Percentiles rank a stretch among this genome's conserved stretches.
Evolutionary conservation across 2,888 invertebrate species (phyloP).

Genomic region (Odontomyia ornata): DNA sequence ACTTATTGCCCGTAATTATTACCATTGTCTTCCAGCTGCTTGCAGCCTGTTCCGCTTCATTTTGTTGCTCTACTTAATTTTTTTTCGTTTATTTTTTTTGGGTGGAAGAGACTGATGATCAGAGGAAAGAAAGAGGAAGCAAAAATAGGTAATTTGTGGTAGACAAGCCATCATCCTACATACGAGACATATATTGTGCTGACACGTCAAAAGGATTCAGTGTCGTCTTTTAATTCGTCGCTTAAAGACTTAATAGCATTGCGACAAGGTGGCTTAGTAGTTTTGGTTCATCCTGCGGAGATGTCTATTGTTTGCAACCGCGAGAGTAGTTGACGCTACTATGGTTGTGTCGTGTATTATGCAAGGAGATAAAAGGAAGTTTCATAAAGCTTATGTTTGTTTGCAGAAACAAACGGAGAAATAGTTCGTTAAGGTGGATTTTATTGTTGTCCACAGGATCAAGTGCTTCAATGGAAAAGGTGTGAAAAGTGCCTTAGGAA

Average conservation of each 20-base stretch:
- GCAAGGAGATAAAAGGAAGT: background rate
- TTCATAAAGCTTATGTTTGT: background rate
- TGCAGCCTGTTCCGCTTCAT: conserved; percentile 1
- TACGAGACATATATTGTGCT: conserved; percentile 31
- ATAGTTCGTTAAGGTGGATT: background rate
- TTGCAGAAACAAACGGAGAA: background rate
- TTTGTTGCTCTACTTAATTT: background rate
- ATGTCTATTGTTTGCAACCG: background rate
- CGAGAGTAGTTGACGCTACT: background rate
- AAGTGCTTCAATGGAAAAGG: too few species aligned
- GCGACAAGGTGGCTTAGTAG: background rate
- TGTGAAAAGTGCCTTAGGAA: too few species aligned
- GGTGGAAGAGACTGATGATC: background rate
- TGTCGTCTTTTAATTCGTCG: conserved; percentile 34
- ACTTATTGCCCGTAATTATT: conserved; percentile 15
- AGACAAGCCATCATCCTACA: background rate
- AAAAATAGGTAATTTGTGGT: conserved; percentile 15
- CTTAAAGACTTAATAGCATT: conserved; percentile 22
- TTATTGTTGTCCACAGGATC: too few species aligned
- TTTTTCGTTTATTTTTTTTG: background rate
- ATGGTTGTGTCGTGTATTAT: background rate
- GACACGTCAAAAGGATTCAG: conserved; percentile 34
- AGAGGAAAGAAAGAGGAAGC: background rate
- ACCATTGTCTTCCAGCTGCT: conserved; percentile 5
- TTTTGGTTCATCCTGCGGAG: background rate